Evolutionary conservation across 2,113 vertebrate species (phyloP).

Genomic region (Prietella phreatophila): DNA sequence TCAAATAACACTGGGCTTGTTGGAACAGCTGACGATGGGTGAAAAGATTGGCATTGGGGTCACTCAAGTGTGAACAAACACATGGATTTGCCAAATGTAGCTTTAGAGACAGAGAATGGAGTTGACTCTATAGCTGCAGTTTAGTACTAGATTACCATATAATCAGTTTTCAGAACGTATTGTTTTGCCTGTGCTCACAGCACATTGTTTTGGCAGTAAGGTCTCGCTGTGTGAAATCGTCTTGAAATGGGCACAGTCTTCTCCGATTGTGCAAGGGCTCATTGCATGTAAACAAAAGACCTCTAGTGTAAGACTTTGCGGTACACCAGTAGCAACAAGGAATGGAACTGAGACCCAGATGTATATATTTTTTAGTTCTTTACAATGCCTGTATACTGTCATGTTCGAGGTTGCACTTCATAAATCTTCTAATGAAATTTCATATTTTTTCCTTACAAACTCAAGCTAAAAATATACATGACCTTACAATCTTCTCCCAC

Average conservation of each 20-base stretch:
- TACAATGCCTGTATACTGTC: background rate
- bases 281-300: slow-evolving; percentile 14
- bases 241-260: slow-evolving; percentile 19
- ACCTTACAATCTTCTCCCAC: background rate
- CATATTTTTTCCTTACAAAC: background rate
- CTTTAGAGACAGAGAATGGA: slow-evolving; percentile 9
- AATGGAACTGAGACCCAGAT: background rate
- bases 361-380: background rate
- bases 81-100: slow-evolving; percentile 40
- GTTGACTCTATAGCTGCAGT: background rate
- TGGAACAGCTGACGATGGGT: slow-evolving; percentile 33
- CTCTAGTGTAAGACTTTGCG: background rate
- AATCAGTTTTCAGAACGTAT: slow-evolving; percentile 7
- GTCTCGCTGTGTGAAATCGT: slow-evolving; percentile 32
- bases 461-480: background rate
- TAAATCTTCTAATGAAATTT: background rate
- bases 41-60: slow-evolving; percentile 5
- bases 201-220: slow-evolving; percentile 27
- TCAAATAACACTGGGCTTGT: slow-evolving; percentile 31
- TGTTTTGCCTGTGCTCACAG: slow-evolving; percentile 2
- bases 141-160: slow-evolving; percentile 1
- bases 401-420: background rate
- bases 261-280: background rate
- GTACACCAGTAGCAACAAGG: background rate
- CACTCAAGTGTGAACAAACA: slow-evolving; percentile 28